These are phyloP conservation scores for Clarias pachynema DNA, from an alignment of 2,797 vertebrate species.

Conservation along the genomic window DNA sequence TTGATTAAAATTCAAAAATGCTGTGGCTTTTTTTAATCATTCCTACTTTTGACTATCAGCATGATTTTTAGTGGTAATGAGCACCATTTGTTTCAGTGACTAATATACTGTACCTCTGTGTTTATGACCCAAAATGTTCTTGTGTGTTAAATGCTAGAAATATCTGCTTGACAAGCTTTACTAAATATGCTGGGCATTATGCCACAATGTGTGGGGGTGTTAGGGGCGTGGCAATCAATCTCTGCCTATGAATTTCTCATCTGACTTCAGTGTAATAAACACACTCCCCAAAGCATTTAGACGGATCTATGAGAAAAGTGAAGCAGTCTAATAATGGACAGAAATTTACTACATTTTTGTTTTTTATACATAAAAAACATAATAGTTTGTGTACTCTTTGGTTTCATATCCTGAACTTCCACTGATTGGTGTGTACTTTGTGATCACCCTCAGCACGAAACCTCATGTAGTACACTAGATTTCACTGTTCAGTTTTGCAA, in stretches of 20 bases:
- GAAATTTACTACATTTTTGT: background rate
- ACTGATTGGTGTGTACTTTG: background rate
- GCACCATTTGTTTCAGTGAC: slow-evolving; percentile 8
- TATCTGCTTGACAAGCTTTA: slow-evolving; percentile 20
- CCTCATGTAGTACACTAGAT: slow-evolving; percentile 10
- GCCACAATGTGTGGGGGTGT: slow-evolving; percentile 18
- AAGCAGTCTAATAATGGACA: background rate
- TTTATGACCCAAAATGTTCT: slow-evolving; percentile 17
- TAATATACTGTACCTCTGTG: slow-evolving; percentile 13
- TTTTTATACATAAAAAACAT: background rate
- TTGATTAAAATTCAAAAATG: background rate
- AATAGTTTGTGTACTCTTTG: background rate
- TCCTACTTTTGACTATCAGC: background rate
- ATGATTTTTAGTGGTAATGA: slow-evolving; percentile 13
- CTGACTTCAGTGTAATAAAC: slow-evolving; percentile 3
- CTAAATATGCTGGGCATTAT: slow-evolving; percentile 30
- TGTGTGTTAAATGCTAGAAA: slow-evolving; percentile 10
- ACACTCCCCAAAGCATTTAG: background rate
- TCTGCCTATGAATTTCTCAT: slow-evolving; percentile 16
- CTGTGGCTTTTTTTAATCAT: background rate
- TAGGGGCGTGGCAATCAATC: slow-evolving; percentile 19
- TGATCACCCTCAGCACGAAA: background rate
- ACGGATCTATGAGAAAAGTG: background rate
- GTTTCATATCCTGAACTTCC: background rate
- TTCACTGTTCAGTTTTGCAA: slow-evolving; percentile 12